Conservation (phyloP, 1,140 invertebrate genomes). For the Conopomorpha cramerella region DNA sequence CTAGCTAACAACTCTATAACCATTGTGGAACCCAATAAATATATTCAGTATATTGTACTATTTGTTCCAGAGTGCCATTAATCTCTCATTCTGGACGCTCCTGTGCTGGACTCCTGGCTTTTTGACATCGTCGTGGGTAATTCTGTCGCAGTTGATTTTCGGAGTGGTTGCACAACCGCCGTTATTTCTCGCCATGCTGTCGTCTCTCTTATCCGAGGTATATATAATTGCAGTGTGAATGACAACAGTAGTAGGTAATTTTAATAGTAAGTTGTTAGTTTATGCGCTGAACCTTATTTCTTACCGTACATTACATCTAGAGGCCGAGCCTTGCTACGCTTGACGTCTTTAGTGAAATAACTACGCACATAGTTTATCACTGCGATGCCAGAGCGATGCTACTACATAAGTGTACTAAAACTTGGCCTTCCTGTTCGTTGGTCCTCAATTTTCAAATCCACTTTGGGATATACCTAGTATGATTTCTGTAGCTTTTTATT, state of each 20-base stretch:
- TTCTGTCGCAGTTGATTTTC: constrained; percentile 13
- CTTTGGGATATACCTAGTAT: neutral
- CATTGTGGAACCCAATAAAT: too few relatives aligned
- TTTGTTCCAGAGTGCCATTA: too few relatives aligned
- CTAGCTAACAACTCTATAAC: too few relatives aligned
- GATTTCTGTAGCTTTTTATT: neutral
- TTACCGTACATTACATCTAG: too few relatives aligned
- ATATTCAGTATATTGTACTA: too few relatives aligned
- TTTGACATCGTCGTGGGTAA: constrained; percentile 15
- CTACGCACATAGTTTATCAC: neutral
- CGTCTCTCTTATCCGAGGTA: constrained; percentile 17
- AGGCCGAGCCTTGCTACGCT: too few relatives aligned
- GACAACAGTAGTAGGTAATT: too few relatives aligned
- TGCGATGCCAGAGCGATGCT: neutral
- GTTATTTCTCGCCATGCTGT: constrained; percentile 5
- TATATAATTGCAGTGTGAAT: too few relatives aligned
- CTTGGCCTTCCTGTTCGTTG: too few relatives aligned
- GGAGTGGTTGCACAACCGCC: constrained; percentile 5
- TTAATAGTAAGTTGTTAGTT: neutral
- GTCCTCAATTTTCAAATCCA: neutral
- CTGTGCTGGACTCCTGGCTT: constrained; percentile 25
- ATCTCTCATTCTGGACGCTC: constrained; percentile 18
- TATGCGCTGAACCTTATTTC: neutral
- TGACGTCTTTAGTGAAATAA: neutral
- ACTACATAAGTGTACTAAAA: neutral